Evolutionary conservation across 2,113 vertebrate genomes (phyloP).

Genomic region (Helogale parvula): DNA sequence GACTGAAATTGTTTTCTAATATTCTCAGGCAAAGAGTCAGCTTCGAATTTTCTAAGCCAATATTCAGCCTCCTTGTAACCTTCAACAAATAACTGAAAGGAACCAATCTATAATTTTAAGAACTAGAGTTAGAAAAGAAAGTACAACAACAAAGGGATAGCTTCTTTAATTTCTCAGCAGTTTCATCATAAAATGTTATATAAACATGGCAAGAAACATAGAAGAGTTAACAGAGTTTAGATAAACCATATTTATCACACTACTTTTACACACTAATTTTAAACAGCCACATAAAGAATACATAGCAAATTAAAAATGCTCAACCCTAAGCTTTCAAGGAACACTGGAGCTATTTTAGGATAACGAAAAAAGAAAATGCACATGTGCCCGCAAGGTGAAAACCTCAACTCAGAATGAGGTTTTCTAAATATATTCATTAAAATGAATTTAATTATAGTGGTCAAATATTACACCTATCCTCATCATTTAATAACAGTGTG

Average conservation of each 20-base stretch:
- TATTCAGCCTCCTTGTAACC: constrained; percentile 96
- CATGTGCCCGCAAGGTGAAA: background rate
- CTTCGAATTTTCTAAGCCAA: constrained; percentile 98
- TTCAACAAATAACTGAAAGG: constrained; percentile 98
- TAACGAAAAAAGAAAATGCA: constrained; percentile 40
- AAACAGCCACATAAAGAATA: constrained; percentile 48
- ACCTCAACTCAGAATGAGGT: background rate
- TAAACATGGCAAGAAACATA: constrained; percentile 13
- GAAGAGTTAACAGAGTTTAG: constrained; percentile 40
- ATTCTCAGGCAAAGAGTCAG: constrained; percentile 97
- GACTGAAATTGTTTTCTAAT: constrained; percentile 97
- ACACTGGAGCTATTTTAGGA: background rate
- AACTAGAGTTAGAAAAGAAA: constrained; percentile 71
- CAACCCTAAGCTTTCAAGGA: constrained; percentile 25
- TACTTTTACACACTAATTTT: constrained; percentile 44
- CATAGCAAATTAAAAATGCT: constrained; percentile 48
- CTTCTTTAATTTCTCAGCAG: constrained; percentile 39
- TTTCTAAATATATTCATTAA: constrained; percentile 46
- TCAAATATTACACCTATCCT: background rate
- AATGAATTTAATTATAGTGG: constrained; percentile 23
- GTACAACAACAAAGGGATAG: constrained; percentile 41
- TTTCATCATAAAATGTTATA: constrained; percentile 19
- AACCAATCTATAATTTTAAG: constrained; percentile 92
- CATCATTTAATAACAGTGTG: background rate
- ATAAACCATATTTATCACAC: constrained; percentile 59